Conservation (phyloP, 2,113 vertebrate species). For the Podiceps cristatus region DNA sequence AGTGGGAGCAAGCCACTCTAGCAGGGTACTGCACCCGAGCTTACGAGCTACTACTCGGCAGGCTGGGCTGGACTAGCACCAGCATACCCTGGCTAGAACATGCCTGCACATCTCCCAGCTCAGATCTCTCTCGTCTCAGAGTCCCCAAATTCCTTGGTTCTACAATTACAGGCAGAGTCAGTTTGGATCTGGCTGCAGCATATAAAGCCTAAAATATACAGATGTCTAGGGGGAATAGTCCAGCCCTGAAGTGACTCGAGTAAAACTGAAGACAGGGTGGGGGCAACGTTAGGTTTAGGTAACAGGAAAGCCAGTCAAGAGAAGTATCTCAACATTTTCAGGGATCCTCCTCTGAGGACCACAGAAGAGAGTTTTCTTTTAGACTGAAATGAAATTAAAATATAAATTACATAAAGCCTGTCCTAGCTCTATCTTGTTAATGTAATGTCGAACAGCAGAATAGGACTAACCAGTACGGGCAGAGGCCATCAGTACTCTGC, state of each 20-base stretch:
- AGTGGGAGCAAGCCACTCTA: neutral
- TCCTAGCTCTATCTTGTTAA: neutral
- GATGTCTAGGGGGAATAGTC: neutral
- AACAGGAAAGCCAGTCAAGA: neutral
- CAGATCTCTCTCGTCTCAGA: neutral
- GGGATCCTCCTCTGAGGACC: neutral
- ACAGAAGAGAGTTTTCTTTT: neutral
- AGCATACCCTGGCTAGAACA: neutral
- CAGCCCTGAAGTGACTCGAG: neutral
- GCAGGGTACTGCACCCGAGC: neutral
- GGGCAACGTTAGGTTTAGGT: neutral
- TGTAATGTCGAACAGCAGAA: neutral
- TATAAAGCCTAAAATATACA: neutral
- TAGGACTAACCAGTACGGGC: neutral
- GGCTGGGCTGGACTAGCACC: neutral
- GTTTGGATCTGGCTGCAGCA: neutral
- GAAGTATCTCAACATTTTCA: neutral
- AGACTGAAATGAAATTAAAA: neutral
- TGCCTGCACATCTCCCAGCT: neutral
- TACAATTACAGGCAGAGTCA: neutral
- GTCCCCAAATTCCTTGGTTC: neutral
- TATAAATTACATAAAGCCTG: neutral
- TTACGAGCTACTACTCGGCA: neutral
- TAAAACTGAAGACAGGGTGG: neutral
- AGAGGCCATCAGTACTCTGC: neutral